Conservation (phyloP, 2,113 vertebrate species). For the Empidonax traillii region DNA sequence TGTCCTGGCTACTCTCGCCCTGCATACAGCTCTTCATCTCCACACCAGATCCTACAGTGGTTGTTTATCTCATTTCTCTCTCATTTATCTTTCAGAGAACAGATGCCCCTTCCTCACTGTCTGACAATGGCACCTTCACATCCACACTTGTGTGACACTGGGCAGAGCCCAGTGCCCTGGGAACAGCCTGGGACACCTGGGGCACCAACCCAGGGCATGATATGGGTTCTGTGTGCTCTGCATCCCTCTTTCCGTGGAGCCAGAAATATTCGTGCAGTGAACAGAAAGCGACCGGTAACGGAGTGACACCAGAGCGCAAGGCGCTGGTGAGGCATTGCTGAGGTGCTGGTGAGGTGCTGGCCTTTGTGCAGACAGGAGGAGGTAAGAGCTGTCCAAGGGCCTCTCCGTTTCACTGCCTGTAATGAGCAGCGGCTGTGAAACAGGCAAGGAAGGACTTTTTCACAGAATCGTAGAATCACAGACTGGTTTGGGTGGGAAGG, state of each 20-base stretch:
- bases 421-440: neutral
- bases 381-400: neutral
- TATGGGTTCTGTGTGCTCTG: neutral
- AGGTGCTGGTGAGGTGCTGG: neutral
- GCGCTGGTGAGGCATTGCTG: neutral
- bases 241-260: neutral
- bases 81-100: neutral
- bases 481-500: neutral
- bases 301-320: neutral
- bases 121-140: neutral
- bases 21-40: neutral
- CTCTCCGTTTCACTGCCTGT: neutral
- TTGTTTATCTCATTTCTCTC: neutral
- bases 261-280: neutral
- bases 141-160: rapidly evolving
- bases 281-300: neutral
- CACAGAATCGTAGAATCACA: neutral
- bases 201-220: neutral
- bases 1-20: neutral
- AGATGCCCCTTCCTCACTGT: neutral
- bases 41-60: too few species aligned
- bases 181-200: neutral
- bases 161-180: neutral
- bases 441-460: neutral
- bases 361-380: neutral